phyloP scores from a whole-genome alignment of 2,888 invertebrate species.

The Operophtera brumata region DNA sequence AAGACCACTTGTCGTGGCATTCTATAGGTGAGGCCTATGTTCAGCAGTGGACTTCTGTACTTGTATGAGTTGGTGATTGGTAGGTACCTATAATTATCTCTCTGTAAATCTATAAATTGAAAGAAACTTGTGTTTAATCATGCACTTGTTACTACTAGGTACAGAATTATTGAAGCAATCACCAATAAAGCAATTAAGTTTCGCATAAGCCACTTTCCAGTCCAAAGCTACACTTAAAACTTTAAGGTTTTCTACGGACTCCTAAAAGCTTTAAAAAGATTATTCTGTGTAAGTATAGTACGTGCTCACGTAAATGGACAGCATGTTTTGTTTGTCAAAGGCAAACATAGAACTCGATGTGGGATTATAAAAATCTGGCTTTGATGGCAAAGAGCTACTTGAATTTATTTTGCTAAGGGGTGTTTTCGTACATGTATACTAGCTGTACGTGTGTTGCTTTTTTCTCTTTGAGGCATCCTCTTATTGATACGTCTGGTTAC shows the following conservation, averaged over 20 bases:
- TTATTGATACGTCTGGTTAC: too few species aligned
- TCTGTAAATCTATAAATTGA: too few species aligned
- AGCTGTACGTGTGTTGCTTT: not conserved
- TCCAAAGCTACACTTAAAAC: not conserved
- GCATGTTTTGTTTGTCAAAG: constrained; percentile 36
- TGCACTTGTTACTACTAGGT: too few species aligned
- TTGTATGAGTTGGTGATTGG: too few species aligned
- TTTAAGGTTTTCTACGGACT: not conserved
- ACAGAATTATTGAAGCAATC: too few species aligned
- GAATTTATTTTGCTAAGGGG: not conserved
- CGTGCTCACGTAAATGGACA: constrained; percentile 5
- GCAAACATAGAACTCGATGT: constrained; percentile 27
- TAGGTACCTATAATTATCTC: too few species aligned
- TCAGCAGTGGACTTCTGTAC: too few species aligned
- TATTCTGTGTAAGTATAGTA: not conserved
- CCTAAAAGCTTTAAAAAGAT: constrained; percentile 9
- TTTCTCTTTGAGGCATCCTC: not conserved
- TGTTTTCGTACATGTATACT: not conserved
- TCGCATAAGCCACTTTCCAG: not conserved
- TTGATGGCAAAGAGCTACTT: constrained; percentile 3
- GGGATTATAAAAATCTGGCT: constrained; percentile 17
- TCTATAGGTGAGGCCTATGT: too few species aligned
- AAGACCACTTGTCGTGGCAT: too few species aligned
- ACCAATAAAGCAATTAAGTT: too few species aligned
- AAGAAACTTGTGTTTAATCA: too few species aligned